Base-by-base conservation (phyloP, 2,888 invertebrate species). In the Watsonalla binaria region DNA sequence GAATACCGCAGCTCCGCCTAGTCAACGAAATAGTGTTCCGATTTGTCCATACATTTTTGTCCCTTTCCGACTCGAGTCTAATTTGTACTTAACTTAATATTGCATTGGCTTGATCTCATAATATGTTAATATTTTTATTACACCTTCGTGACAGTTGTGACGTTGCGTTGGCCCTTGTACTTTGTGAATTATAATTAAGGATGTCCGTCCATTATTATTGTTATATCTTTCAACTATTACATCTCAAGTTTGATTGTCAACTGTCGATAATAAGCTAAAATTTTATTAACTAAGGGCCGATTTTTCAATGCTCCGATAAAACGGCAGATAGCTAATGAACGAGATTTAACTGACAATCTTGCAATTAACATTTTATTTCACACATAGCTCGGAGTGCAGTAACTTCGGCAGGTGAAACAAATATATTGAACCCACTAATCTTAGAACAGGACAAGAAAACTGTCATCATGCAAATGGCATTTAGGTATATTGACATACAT, bases 101-200 rank as follows among this genome's bases (percentile, higher is more conserved):
- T 68, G 67, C 70, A 85, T 85, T 83, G 85, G 80, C 83, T 65
- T 82, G 89, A 89, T 89, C 89, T 89, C 89, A 86, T 85, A 74
- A 68, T 24, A 24, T 66, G 76, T 66, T 66, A 73, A 65, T 59
- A 63, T 63, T 67, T 62, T 70, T 56, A 56, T 59, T 56, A 51
- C 54, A 53, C 61, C 51, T 65, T 53, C 39, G 59, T 60, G 58
- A 58, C 58, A 51, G 9, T 42, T 62, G 47, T 55, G 51, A 54
- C 60, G 69, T 76, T 77, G 73, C 78, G 74, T 69, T 74, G 75
- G 74, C 74, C 78, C 76, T 71, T 37, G 51, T 61, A 66, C 24
- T 24, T 54, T 63, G 60, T 49, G 58, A 55, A 57, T 47, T 59
- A 52, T 60, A 62, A 61, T 53, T 64, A 55, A 67, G 66, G 62